phyloP scores from a whole-genome alignment of 1,140 invertebrate species.

The Phortica variegata region DNA sequence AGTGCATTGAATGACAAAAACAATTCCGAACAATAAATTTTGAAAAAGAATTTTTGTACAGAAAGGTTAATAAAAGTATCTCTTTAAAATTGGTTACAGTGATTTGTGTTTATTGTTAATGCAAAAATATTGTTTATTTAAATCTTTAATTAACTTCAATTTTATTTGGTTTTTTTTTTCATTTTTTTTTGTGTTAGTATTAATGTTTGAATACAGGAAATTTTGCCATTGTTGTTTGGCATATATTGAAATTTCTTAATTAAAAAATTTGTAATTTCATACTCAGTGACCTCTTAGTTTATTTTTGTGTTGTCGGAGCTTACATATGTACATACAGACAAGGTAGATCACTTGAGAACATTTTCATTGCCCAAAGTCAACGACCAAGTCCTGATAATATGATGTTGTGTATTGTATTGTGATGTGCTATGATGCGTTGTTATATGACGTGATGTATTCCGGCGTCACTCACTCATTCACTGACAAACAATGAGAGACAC shows the following conservation, averaged over 20 bases:
- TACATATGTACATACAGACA: too few species aligned
- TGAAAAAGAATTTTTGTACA: too few species aligned
- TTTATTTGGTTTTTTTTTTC: neutral
- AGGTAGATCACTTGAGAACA: too few species aligned
- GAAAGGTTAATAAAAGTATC: neutral
- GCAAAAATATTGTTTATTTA: neutral
- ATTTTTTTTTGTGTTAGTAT: too few species aligned
- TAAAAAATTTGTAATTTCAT: too few species aligned
- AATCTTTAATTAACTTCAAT: neutral
- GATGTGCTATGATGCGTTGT: too few species aligned
- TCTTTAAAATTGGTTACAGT: neutral
- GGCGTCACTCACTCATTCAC: slow-evolving; percentile 8
- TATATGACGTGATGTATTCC: too few species aligned
- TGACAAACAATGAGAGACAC: neutral
- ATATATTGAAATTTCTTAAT: neutral
- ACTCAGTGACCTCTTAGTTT: too few species aligned
- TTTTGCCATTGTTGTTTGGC: neutral
- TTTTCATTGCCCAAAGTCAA: neutral
- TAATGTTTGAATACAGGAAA: neutral
- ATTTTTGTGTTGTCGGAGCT: too few species aligned
- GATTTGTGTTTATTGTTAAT: neutral
- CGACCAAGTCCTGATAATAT: neutral
- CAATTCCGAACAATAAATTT: too few species aligned
- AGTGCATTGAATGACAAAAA: too few species aligned
- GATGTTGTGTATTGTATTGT: neutral